Evolutionary conservation across 2,888 invertebrate genomes (phyloP), one percentile per base, ranked within the genome.

Genomic region (Mimachlamys varia): DNA sequence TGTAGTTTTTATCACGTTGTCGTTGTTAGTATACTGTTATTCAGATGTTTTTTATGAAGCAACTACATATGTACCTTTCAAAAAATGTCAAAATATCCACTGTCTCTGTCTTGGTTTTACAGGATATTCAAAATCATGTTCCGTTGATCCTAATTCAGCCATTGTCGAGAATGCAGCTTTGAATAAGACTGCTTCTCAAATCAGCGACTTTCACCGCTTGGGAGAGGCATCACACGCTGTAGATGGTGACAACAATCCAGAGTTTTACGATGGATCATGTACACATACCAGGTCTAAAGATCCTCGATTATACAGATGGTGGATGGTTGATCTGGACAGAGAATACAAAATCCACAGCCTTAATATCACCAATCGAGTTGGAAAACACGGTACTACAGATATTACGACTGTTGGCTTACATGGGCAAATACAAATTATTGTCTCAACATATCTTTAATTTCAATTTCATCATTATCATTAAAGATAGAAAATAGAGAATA

Each of bases 301-400:
- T 0, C 19, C 4, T 27, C 33, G 10, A 5, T 27, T 33, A 5
- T 33, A 76, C 12, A 7, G 27, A 22, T 76, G 76, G 76, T 76
- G 76, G 76, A 76, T 76, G 76, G 76, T 76, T 27, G 76, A 76
- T 76, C 76, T 76, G 76, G 76, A 76, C 7, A 27, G 33, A 15
- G 76, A 76, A 76, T 76, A 76, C 76, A 7, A 33, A 27, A 76
- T 76, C 13, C 10, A 33, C 76, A 76, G 33, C 33, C 33, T 76
- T 27, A 76, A 27, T 27, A 27, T 76, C 76, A 76, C 76, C 0
- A 27, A 76, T 33, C 27, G 76, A 53, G 1, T 15, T 53, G 53
- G 2, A 17, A 1, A 19, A 17, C 15, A 7, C 5, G 19, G 53
- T 53, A 17, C 19, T 1, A 53, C 19, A 53, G 19, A 12, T 7